Conservation (phyloP, 2,797 vertebrate genomes). For the Mycteria americana region DNA sequence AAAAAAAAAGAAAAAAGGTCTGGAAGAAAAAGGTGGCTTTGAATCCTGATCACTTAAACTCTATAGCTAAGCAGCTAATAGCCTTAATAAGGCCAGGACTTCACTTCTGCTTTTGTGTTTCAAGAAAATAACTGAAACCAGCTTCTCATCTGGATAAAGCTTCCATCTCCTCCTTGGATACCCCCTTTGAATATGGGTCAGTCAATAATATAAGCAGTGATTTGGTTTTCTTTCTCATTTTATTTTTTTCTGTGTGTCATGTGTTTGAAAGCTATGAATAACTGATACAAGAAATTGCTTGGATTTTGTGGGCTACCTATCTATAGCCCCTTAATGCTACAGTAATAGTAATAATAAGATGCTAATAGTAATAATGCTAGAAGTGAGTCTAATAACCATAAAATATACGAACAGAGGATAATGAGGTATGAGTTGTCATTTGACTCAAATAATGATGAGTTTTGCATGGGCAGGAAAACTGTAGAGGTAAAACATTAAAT, state of each 20-base stretch:
- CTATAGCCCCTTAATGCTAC: neutral
- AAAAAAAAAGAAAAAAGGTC: neutral
- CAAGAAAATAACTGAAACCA: neutral
- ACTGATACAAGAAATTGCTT: neutral
- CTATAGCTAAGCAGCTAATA: neutral
- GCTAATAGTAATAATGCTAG: neutral
- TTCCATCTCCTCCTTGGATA: neutral
- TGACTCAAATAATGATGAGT: neutral
- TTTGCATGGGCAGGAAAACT: neutral
- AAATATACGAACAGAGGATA: neutral
- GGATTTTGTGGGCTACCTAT: neutral
- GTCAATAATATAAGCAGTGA: neutral
- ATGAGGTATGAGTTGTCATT: neutral
- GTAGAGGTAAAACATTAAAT: neutral
- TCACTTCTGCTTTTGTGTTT: neutral
- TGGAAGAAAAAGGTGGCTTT: neutral
- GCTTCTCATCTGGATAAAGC: neutral
- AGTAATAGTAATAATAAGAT: neutral
- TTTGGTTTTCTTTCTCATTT: fast-evolving
- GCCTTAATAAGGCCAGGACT: neutral
- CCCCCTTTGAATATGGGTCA: neutral
- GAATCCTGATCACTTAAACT: neutral
- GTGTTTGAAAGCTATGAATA: neutral
- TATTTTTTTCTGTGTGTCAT: neutral
- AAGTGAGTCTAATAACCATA: neutral